Base-by-base conservation (phyloP, 2,797 vertebrate genomes). In the Rhabdophis nuchalis region DNA sequence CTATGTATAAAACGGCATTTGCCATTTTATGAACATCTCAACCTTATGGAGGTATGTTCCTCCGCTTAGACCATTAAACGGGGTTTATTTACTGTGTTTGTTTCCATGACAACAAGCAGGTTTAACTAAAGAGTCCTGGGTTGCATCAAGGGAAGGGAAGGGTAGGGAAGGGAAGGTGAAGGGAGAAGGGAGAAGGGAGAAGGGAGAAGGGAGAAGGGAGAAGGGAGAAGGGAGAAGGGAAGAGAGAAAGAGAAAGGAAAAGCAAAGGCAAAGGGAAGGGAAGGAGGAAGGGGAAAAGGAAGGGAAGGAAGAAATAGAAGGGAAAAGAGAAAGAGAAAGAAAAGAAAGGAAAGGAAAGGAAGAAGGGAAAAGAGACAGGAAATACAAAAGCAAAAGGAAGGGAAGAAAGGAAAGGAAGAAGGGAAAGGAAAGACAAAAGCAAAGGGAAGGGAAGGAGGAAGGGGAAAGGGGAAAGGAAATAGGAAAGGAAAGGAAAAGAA, bases 191-290 rank as follows among this genome's bases (percentile, higher is more conserved):
- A 53, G 10, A 12, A 53, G 4, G 4, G 2, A 23, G 12, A 10
- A 0, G 23, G 8, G 2, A 3, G 8, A 1, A 3, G 10, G 3
- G 9, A 9, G 8, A 12, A 13, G 9, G 25, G 3, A 57, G 9
- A 1, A 60, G 3, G 25, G 25, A 1, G 12, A 25, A 60, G 57
- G 5, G 25, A 10, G 23, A 18, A 25, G 18, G 2, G 2, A 9
- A 18, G 3, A 1, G 18, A 9, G 53, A 53, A 11, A 53, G 53
- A 13, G 12, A 11, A 56, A 16, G 54, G 5, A 50, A 50, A 50
- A 50, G 7, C 46, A 5, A 50, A 50, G 46, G 46, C 46, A 50
- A 20, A 23, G 23, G 23, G 0, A 60, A 25, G 23, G 9, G 2
- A 23, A 27, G 12, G 27, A 8, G 3, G 1, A 29, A 10, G 0